Evolutionary conservation across 2,113 vertebrate species (phyloP).

Genomic region (Cyanoderma ruficeps): DNA sequence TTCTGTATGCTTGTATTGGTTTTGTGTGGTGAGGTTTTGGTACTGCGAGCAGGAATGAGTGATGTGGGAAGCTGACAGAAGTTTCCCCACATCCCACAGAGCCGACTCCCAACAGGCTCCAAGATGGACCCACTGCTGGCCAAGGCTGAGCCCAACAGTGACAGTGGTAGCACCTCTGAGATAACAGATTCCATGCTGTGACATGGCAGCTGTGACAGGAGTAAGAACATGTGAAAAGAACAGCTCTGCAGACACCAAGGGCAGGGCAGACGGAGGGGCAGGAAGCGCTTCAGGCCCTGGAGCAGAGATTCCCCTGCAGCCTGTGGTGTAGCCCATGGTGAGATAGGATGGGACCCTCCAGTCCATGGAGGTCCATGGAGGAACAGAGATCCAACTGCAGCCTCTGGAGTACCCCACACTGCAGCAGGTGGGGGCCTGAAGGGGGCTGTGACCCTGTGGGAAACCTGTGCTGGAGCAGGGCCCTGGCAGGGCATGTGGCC

Average conservation of each 20-base stretch:
- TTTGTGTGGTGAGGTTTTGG: not conserved
- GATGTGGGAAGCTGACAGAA: not conserved
- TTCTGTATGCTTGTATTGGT: not conserved
- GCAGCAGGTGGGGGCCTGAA: not conserved
- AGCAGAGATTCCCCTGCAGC: not conserved
- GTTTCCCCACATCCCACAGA: not conserved
- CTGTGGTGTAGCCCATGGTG: rapidly evolving
- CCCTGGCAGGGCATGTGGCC: not conserved
- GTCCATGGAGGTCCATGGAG: not conserved
- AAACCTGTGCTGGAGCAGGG: not conserved
- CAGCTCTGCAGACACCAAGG: not conserved
- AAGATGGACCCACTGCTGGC: not conserved
- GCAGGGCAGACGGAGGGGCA: rapidly evolving
- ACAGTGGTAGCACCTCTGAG: not conserved
- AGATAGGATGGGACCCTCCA: not conserved
- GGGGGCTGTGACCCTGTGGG: not conserved
- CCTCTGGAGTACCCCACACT: not conserved
- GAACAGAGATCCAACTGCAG: not conserved
- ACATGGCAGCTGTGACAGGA: not conserved
- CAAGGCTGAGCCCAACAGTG: not conserved
- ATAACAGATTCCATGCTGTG: not conserved
- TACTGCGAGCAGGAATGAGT: not conserved
- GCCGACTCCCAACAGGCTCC: not conserved
- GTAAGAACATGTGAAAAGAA: not conserved
- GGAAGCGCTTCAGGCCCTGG: not conserved